These are phyloP conservation scores for Steinernema khuongi DNA, from an alignment of 1,140 invertebrate genomes.

Conservation along the genomic window DNA sequence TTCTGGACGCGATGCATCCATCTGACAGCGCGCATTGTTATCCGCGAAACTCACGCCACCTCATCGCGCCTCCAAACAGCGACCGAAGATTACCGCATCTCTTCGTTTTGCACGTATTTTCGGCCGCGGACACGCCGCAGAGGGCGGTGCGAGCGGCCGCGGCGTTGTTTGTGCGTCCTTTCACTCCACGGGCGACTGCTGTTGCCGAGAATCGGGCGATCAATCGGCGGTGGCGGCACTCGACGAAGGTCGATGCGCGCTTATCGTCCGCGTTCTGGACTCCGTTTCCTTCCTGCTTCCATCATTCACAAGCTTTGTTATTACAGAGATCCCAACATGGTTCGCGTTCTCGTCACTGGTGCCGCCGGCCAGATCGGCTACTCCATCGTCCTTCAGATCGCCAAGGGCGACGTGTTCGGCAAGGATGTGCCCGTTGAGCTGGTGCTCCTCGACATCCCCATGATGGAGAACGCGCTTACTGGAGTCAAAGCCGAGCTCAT, in stretches of 20 bases:
- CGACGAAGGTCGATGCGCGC: background rate
- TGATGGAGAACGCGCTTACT: constrained; percentile 86
- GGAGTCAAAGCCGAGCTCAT: constrained; percentile 94
- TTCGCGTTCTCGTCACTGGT: constrained; percentile 90
- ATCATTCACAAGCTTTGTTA: background rate
- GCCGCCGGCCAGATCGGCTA: constrained; percentile 94
- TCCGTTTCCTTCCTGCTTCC: constrained; percentile 29
- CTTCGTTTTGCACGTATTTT: constrained; percentile 8
- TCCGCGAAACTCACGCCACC: background rate
- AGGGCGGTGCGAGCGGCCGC: background rate
- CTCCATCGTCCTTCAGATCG: constrained; percentile 71
- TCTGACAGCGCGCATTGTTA: background rate
- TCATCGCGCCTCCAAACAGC: background rate
- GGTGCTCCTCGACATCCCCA: constrained; percentile 86
- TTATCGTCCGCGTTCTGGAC: background rate
- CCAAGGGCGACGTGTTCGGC: constrained; percentile 94
- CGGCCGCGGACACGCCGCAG: background rate
- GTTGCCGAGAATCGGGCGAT: background rate
- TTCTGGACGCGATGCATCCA: too few species aligned
- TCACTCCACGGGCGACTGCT: background rate
- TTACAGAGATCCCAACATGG: background rate
- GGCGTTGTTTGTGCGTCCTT: background rate
- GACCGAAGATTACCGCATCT: background rate
- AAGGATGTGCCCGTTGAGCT: constrained; percentile 73
- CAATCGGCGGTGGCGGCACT: background rate